phyloP scores from a whole-genome alignment of 2,113 vertebrate genomes.

The Corythoichthys intestinalis region DNA sequence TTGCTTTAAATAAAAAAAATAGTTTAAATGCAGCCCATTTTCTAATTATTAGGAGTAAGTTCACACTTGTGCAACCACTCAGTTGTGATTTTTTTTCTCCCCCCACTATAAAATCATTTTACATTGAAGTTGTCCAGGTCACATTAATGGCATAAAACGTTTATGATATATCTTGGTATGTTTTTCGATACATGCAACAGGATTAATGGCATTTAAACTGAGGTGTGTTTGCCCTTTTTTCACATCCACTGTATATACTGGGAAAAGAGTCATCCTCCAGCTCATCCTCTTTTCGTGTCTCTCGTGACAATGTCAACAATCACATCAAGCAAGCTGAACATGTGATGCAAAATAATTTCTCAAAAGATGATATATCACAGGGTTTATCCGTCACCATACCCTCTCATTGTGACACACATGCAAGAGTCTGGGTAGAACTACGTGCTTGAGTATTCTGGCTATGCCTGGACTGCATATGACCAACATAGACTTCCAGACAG shows the following conservation, averaged over 20 bases:
- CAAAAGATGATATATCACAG: slow-evolving; percentile 32
- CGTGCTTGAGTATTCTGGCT: slow-evolving; percentile 43
- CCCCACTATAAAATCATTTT: too few species aligned
- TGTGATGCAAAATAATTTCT: slow-evolving; percentile 7
- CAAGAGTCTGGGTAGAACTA: slow-evolving; percentile 43
- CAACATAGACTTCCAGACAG: slow-evolving; percentile 35
- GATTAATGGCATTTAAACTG: neutral
- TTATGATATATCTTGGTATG: too few species aligned
- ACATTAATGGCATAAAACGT: too few species aligned
- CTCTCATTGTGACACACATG: slow-evolving; percentile 47
- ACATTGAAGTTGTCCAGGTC: too few species aligned
- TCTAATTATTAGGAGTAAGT: too few species aligned
- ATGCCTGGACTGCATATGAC: slow-evolving; percentile 83
- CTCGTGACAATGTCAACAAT: slow-evolving; percentile 19
- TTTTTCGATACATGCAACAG: neutral
- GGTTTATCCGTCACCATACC: slow-evolving; percentile 36
- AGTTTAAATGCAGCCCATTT: neutral
- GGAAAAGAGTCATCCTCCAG: neutral
- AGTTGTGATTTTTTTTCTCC: too few species aligned
- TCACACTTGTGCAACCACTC: neutral
- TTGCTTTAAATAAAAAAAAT: too few species aligned
- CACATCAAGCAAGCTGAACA: slow-evolving; percentile 22
- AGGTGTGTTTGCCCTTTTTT: neutral
- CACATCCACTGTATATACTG: neutral
- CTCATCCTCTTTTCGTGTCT: slow-evolving; percentile 5